These are phyloP conservation scores for Smittia sp. DNA, from an alignment of 2,888 invertebrate genomes.

Conservation along the genomic window DNA sequence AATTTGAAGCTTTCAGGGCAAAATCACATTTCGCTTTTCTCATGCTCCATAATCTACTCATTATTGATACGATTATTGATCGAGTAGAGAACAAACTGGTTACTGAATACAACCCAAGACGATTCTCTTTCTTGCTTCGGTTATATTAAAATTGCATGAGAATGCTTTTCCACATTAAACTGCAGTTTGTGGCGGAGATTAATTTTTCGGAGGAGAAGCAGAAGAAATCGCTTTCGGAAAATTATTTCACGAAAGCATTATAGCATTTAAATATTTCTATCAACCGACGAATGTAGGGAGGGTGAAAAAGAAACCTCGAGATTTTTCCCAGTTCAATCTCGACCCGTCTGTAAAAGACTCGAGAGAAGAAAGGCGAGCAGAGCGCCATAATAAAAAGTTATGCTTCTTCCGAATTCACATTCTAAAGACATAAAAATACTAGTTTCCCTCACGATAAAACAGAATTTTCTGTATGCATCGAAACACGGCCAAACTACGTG, in stretches of 20 bases:
- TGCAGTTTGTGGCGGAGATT: slow-evolving; percentile 12
- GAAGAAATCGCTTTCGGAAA: slow-evolving; percentile 23
- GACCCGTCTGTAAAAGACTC: background rate
- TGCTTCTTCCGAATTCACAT: slow-evolving; percentile 35
- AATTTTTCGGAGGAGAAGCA: background rate
- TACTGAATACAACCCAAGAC: background rate
- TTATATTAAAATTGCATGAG: background rate
- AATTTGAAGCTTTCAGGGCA: too few species aligned
- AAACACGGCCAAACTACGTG: slow-evolving; percentile 26
- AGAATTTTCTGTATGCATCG: slow-evolving; percentile 13
- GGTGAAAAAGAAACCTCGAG: background rate
- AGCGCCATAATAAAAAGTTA: slow-evolving; percentile 28
- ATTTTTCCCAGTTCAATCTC: slow-evolving; percentile 20
- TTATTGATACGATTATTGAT: too few species aligned
- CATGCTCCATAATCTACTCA: too few species aligned
- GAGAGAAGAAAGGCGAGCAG: background rate
- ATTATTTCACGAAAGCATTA: slow-evolving; percentile 35
- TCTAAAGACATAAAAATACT: slow-evolving; percentile 33
- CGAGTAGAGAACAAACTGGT: background rate
- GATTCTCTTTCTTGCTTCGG: background rate
- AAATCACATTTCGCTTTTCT: too few species aligned
- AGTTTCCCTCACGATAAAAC: background rate
- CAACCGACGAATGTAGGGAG: background rate
- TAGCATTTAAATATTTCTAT: slow-evolving; percentile 37
- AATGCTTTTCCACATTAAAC: slow-evolving; percentile 21